Conservation (phyloP, 1,140 invertebrate species). For the Papilio glaucus region DNA sequence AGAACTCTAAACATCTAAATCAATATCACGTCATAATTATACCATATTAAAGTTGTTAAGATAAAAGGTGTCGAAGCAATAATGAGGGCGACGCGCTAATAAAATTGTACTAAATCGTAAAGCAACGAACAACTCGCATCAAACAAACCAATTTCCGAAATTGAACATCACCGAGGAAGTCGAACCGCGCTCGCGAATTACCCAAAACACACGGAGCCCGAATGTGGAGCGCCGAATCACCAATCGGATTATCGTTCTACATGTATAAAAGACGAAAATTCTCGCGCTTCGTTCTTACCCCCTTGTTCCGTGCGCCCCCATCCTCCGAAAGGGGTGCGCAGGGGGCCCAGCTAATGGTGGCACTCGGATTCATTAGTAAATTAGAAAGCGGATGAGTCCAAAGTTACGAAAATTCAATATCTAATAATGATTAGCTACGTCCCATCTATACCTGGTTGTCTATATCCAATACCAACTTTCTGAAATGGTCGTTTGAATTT, state of each 20-base stretch:
- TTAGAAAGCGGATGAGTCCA: slow-evolving; percentile 84
- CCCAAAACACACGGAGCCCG: slow-evolving; percentile 72
- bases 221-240: slow-evolving; percentile 76
- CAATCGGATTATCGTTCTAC: slow-evolving; percentile 81
- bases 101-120: slow-evolving; percentile 24
- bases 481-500: slow-evolving; percentile 66
- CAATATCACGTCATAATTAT: not conserved
- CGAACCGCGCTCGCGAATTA: slow-evolving; percentile 63
- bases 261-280: slow-evolving; percentile 81
- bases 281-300: slow-evolving; percentile 70
- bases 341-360: slow-evolving; percentile 72
- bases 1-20: too few relatives aligned
- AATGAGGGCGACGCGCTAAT: slow-evolving; percentile 13
- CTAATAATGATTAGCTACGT: slow-evolving; percentile 82
- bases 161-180: slow-evolving; percentile 58
- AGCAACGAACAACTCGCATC: slow-evolving; percentile 37
- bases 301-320: slow-evolving; percentile 53
- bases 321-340: slow-evolving; percentile 44
- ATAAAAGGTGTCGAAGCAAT: slow-evolving; percentile 19
- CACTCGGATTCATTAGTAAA: slow-evolving; percentile 84
- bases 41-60: not conserved
- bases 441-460: slow-evolving; percentile 76
- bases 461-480: slow-evolving; percentile 63
- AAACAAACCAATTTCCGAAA: slow-evolving; percentile 61
- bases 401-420: slow-evolving; percentile 84